A percentile compares a stretch with the other conserved stretches of the same genome.
Conservation (phyloP, 2,888 invertebrate species). For the Falcaria lacertinaria region DNA sequence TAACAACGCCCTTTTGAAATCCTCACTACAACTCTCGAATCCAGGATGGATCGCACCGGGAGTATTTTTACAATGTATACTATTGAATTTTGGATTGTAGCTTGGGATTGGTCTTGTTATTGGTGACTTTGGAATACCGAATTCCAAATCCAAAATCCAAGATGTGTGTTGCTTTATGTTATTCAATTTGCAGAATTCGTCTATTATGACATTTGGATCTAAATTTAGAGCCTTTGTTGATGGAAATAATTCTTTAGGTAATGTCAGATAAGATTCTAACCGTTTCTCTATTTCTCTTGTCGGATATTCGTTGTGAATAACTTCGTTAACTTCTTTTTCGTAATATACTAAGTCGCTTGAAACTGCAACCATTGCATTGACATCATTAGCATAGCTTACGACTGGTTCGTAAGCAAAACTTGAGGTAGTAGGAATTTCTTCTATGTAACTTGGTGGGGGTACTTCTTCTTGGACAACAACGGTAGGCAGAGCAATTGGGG, state of each 20-base stretch:
- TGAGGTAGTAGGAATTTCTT: background rate
- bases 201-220: conserved; percentile 56
- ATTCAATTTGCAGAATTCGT: conserved; percentile 48
- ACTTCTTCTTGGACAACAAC: background rate
- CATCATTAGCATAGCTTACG: background rate
- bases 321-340: conserved; percentile 1
- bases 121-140: conserved; percentile 43
- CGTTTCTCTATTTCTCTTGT: conserved; percentile 15
- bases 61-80: conserved; percentile 49
- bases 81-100: conserved; percentile 51
- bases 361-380: background rate
- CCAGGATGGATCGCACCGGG: conserved; percentile 53
- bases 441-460: background rate
- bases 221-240: conserved; percentile 38
- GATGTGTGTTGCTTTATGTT: conserved; percentile 31
- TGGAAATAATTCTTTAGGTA: conserved; percentile 53
- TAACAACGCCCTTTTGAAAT: conserved; percentile 41
- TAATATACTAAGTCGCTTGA: background rate
- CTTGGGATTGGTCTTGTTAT: conserved; percentile 42
- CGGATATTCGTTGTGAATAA: conserved; percentile 1
- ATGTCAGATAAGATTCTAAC: conserved; percentile 36
- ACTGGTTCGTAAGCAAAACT: background rate
- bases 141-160: conserved; percentile 61
- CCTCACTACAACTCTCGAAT: conserved; percentile 46
- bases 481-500: background rate